A percentile compares a stretch with the other conserved stretches of the same genome.
Evolutionary conservation across 1,140 invertebrate genomes (phyloP).

Genomic region (Ceratosolen solmsi): DNA sequence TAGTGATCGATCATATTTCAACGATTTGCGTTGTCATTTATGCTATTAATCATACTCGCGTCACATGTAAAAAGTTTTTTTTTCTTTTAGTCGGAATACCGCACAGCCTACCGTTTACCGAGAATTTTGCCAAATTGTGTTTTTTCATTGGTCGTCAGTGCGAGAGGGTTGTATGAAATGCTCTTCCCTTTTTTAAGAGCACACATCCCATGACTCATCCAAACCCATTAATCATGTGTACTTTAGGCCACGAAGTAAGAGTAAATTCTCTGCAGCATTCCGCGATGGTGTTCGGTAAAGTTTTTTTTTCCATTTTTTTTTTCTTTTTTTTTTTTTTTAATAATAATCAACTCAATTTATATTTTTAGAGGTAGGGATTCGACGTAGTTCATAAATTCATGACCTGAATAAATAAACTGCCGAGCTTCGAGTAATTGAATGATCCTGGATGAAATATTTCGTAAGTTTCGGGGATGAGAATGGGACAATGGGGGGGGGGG

Average conservation of each 20-base stretch:
- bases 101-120: conserved; percentile 50
- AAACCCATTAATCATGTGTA: conserved; percentile 47
- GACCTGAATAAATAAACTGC: neutral
- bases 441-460: no score
- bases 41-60: conserved; percentile 44
- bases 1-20: conserved; percentile 41
- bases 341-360: conserved; percentile 15
- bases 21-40: conserved; percentile 42
- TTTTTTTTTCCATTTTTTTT: no score
- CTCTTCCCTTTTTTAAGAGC: conserved; percentile 14
- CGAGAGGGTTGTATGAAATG: conserved; percentile 42
- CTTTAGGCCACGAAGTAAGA: conserved; percentile 3
- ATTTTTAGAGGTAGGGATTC: neutral
- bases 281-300: neutral
- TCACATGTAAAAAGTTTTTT: conserved; percentile 37
- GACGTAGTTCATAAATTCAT: neutral
- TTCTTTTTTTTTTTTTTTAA: neutral
- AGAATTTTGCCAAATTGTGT: conserved; percentile 51
- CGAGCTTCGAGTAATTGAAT: no score
- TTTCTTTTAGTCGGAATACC: conserved; percentile 19
- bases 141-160: conserved; percentile 44
- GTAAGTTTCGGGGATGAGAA: no score
- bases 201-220: conserved; percentile 29
- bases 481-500: no score
- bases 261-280: conserved; percentile 30